Percentiles rank a stretch among this genome's conserved stretches.
Evolutionary conservation across 2,113 vertebrate genomes (phyloP).

Genomic region (Xiphophorus couchianus): DNA sequence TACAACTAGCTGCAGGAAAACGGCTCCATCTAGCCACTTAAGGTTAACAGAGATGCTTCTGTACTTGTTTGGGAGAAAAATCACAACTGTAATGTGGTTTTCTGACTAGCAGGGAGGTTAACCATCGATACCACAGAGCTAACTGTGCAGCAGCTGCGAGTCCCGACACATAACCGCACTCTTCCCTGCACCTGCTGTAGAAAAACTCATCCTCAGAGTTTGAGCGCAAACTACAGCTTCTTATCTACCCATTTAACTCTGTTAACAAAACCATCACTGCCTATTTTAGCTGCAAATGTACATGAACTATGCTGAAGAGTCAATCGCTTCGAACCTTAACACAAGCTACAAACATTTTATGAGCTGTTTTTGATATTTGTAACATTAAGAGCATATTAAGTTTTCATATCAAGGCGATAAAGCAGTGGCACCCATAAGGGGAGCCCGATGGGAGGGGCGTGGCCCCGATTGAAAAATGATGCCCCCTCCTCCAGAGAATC

Average conservation of each 20-base stretch:
- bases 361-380: background rate
- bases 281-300: background rate
- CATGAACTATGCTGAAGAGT: background rate
- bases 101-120: conserved; percentile 32
- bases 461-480: too few species aligned
- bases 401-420: background rate
- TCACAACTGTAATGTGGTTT: conserved; percentile 27
- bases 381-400: background rate
- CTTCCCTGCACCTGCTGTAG: conserved; percentile 24
- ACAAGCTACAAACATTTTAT: background rate
- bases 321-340: too few species aligned
- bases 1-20: background rate
- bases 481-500: too few species aligned
- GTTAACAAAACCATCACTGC: background rate
- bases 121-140: conserved; percentile 38
- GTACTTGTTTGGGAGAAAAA: conserved; percentile 3
- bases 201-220: conserved; percentile 4
- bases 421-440: too few species aligned
- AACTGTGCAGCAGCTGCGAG: conserved; percentile 13
- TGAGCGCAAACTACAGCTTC: background rate
- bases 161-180: conserved; percentile 35
- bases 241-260: background rate
- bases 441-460: too few species aligned
- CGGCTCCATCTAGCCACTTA: background rate
- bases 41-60: background rate